A percentile compares a stretch with the other conserved stretches of the same genome.
These are phyloP conservation scores for Copidosoma floridanum DNA, from an alignment of 1,140 invertebrate species.

Conservation along the genomic window DNA sequence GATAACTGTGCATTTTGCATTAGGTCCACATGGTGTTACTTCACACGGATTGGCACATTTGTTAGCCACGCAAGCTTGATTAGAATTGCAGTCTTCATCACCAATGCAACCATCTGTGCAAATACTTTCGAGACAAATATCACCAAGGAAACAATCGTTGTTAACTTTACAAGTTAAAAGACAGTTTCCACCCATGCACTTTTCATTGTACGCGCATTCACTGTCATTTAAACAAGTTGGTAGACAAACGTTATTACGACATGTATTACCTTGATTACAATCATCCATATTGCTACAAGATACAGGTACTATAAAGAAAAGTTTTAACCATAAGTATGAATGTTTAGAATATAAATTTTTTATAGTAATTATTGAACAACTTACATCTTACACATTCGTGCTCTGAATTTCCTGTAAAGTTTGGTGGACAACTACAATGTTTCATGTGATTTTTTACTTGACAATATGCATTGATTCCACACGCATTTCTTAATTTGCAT, in stretches of 20 bases:
- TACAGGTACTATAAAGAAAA: constrained; percentile 65
- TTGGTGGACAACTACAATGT: constrained; percentile 77
- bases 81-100: constrained; percentile 82
- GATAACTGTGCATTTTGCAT: constrained; percentile 75
- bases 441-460: constrained; percentile 72
- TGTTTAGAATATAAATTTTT: neutral
- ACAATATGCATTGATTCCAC: constrained; percentile 88
- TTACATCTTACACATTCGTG: constrained; percentile 82
- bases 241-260: constrained; percentile 76
- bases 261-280: constrained; percentile 68
- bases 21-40: constrained; percentile 77
- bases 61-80: constrained; percentile 77
- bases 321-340: neutral
- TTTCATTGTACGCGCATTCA: constrained; percentile 87
- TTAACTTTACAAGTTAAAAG: constrained; percentile 83
- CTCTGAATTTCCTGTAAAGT: constrained; percentile 82
- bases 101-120: constrained; percentile 82
- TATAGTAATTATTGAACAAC: constrained; percentile 39
- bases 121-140: constrained; percentile 82
- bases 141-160: constrained; percentile 87
- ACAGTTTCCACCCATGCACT: constrained; percentile 78
- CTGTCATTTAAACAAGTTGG: constrained; percentile 74
- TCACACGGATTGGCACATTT: constrained; percentile 78
- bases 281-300: constrained; percentile 70
- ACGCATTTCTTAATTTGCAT: constrained; percentile 73